These are phyloP conservation scores for Typhlichthys eigenmanni DNA, from an alignment of 2,797 vertebrate species.

Conservation along the genomic window DNA sequence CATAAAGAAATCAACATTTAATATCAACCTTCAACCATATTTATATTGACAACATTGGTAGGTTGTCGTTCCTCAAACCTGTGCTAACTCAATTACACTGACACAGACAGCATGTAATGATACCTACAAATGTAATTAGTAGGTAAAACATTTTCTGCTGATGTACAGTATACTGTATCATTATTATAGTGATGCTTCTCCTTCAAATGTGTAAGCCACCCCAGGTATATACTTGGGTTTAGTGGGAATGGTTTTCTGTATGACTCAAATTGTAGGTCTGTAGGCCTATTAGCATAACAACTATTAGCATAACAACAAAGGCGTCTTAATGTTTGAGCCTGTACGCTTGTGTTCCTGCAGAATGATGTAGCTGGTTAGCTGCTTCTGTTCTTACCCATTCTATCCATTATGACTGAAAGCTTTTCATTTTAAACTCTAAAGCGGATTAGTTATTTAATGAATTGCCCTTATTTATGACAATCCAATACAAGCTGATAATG, in stretches of 20 bases:
- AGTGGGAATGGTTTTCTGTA: constrained; percentile 37
- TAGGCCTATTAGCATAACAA: neutral
- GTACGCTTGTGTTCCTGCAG: neutral
- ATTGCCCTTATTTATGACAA: constrained; percentile 63
- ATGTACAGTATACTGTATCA: constrained; percentile 22
- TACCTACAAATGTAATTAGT: neutral
- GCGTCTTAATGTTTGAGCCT: constrained; percentile 9
- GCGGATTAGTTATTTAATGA: constrained; percentile 69
- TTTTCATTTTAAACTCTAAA: constrained; percentile 70
- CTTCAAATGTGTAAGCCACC: constrained; percentile 16
- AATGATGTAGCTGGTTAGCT: constrained; percentile 8
- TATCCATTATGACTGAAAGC: constrained; percentile 54
- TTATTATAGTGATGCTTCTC: constrained; percentile 26
- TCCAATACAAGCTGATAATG: constrained; percentile 61
- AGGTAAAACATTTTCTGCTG: neutral
- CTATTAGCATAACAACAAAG: neutral
- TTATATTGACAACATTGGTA: neutral
- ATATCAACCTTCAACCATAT: constrained; percentile 3
- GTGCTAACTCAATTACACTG: constrained; percentile 12
- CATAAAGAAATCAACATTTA: constrained; percentile 12
- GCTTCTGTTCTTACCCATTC: constrained; percentile 43
- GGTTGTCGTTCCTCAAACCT: constrained; percentile 11
- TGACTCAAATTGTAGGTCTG: constrained; percentile 13
- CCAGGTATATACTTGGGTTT: constrained; percentile 23
- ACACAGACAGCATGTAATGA: neutral